A percentile compares a stretch with the other conserved stretches of the same genome.
Conservation (phyloP, 2,797 vertebrate genomes). For the Chelonia mydas region DNA sequence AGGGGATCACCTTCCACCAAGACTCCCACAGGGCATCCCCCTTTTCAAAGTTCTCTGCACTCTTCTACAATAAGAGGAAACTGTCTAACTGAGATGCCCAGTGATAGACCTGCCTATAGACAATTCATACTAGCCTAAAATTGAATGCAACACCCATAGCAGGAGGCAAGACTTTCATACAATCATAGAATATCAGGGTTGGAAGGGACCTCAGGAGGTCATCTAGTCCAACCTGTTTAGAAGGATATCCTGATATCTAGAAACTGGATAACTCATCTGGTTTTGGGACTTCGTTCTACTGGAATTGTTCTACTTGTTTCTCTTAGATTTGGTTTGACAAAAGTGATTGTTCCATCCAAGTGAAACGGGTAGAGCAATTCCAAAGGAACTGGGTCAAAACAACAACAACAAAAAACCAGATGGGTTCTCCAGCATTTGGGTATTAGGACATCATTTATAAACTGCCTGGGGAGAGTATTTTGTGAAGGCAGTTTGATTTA, state of each 20-base stretch:
- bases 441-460: too few species aligned
- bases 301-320: not conserved
- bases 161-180: not conserved
- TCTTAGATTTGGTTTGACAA: not conserved
- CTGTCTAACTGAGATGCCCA: not conserved
- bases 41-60: not conserved
- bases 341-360: not conserved
- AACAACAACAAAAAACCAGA: too few species aligned
- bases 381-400: not conserved
- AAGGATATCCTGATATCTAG: too few species aligned
- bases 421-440: too few species aligned
- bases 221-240: too few species aligned
- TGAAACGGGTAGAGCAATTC: not conserved
- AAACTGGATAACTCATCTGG: not conserved
- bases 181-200: too few species aligned
- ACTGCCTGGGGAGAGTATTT: too few species aligned
- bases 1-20: not conserved
- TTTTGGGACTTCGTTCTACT: not conserved
- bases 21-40: not conserved
- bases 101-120: not conserved
- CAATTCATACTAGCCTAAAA: not conserved
- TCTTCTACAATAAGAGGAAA: not conserved
- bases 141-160: not conserved
- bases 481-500: too few species aligned
- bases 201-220: too few species aligned